Percentiles rank a stretch among this genome's conserved stretches.
Evolutionary conservation across 2,888 invertebrate genomes (phyloP).

Genomic region (Beris chalybata): DNA sequence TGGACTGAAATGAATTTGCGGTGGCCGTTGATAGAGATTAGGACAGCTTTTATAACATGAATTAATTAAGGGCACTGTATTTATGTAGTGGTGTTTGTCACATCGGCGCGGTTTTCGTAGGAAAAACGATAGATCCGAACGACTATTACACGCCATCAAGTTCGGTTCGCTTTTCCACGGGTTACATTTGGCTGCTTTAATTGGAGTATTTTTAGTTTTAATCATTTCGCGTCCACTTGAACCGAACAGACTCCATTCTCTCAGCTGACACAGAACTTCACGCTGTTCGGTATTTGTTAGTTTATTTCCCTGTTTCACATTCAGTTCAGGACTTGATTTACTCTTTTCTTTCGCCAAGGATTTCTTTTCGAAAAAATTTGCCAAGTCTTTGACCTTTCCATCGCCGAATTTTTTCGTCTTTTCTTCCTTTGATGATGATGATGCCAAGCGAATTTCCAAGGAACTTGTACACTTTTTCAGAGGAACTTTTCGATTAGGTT

Average conservation of each 20-base stretch:
- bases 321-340: conserved; percentile 59
- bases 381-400: conserved; percentile 70
- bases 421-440: conserved; percentile 11
- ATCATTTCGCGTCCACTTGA: conserved; percentile 36
- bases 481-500: conserved; percentile 46
- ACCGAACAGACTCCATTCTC: conserved; percentile 55
- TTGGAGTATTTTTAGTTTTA: conserved; percentile 42
- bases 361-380: conserved; percentile 66
- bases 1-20: conserved; percentile 33
- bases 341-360: conserved; percentile 47
- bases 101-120: conserved; percentile 7
- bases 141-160: neutral
- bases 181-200: neutral
- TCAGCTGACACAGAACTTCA: conserved; percentile 51
- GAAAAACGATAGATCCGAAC: neutral
- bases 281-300: conserved; percentile 48
- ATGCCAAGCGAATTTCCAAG: conserved; percentile 41
- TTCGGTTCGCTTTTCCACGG: conserved; percentile 35
- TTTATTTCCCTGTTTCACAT: conserved; percentile 43
- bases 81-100: conserved; percentile 12
- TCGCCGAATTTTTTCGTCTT: conserved; percentile 58
- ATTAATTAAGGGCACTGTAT: conserved; percentile 16
- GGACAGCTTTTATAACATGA: conserved; percentile 51
- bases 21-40: conserved; percentile 43
- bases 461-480: conserved; percentile 48